A percentile compares a stretch with the other conserved stretches of the same genome.
Evolutionary conservation across 1,140 invertebrate species (phyloP).

Genomic region (Trichonephila clavipes): DNA sequence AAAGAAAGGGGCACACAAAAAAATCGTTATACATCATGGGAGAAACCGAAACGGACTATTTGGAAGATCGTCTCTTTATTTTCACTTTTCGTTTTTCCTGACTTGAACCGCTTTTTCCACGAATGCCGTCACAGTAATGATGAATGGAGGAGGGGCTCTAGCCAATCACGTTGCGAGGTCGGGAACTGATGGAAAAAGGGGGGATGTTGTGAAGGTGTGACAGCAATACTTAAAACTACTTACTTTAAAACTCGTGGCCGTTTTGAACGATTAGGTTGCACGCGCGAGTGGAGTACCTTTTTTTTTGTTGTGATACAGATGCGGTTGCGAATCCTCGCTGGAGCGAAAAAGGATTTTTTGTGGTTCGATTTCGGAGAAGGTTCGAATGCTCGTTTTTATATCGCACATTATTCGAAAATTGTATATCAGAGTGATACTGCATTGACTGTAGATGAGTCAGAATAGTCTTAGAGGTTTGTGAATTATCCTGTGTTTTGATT

Average conservation of each 20-base stretch:
- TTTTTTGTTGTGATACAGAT: slow-evolving; percentile 11
- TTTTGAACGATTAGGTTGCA: slow-evolving; percentile 12
- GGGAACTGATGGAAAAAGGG: slow-evolving; percentile 36
- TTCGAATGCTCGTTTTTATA: background rate
- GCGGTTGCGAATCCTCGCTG: background rate
- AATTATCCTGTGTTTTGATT: too few relatives aligned
- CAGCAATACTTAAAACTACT: slow-evolving; percentile 58
- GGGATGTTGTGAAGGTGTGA: slow-evolving; percentile 61
- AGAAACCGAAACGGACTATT: slow-evolving; percentile 18
- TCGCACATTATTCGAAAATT: background rate
- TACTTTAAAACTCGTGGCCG: slow-evolving; percentile 62
- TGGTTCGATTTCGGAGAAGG: background rate
- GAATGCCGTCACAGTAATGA: slow-evolving; percentile 18
- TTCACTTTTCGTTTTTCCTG: background rate
- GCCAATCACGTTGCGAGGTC: slow-evolving; percentile 60
- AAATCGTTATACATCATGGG: background rate
- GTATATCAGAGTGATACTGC: background rate
- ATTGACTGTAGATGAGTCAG: too few relatives aligned
- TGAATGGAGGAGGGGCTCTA: slow-evolving; percentile 58
- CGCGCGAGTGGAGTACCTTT: background rate
- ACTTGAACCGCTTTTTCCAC: background rate
- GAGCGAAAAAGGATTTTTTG: background rate
- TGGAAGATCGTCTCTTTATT: background rate
- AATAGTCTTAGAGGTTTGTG: too few relatives aligned
- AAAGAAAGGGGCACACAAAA: background rate